Evolutionary conservation across 2,797 vertebrate genomes (phyloP), one percentile per base, ranked within the genome.

Genomic region (Macropodus opercularis): DNA sequence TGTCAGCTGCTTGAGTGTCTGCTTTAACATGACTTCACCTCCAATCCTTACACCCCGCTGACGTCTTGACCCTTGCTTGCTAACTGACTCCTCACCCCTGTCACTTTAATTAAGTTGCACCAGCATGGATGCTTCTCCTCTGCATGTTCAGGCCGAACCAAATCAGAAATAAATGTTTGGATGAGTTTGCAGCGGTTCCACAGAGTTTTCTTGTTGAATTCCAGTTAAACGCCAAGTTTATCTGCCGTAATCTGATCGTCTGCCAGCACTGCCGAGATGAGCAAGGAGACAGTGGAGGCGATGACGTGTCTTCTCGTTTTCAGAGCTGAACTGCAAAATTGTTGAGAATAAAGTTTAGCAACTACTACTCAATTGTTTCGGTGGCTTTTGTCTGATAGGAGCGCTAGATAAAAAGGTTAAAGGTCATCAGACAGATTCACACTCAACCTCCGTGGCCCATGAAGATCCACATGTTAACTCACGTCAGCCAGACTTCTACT

Each of bases 241-340:
- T 47, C 29, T 24, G 39, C 18, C 51, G 66, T 81, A 69, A 54
- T 13, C 12, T 47, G 3, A 53, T 68, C 53, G 65, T 56, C 55
- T 8, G 7, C 3, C 38, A 42, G 31, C 14, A 11, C 2, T 12
- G 35, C 31, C 34, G n/a, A 41, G 58, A 36, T 47, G 43, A 52
- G 40, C n/a, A 41, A 52, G 23, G 63, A 51, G 49, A 48, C 50
- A 48, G 53, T 2, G 12, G 35, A 32, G 41, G 39, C 47, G 74
- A 85, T 24, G 50, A 48, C 47, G 12, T 18, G 29, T 24, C 4
- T 18, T 12, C 39, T 40, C 32, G 9, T 22, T 21, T 29, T 29
- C 27, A 29, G 10, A n/a, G n/a, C n/a, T n/a, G n/a, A n/a, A n/a
- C n/a, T n/a, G n/a, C n/a, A n/a, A n/a, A n/a, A n/a, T n/a, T n/a